Evolutionary conservation across 2,888 invertebrate genomes (phyloP).

Genomic region (Hecatera dysodea): DNA sequence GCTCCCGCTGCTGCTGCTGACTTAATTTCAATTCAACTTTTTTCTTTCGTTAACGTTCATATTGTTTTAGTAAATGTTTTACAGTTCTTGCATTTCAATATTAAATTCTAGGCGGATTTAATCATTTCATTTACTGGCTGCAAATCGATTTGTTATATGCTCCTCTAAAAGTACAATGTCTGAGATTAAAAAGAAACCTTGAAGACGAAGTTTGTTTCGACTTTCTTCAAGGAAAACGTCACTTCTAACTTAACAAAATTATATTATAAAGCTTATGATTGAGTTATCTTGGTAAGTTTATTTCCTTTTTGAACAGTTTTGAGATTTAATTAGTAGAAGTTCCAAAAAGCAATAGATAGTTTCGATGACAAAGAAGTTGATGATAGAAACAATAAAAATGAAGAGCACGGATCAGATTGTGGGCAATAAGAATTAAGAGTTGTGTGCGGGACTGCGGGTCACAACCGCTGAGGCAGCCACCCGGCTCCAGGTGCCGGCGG

Average conservation of each 20-base stretch:
- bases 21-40: constrained; percentile 83
- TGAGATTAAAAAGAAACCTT: constrained; percentile 4
- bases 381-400: constrained; percentile 53
- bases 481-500: constrained; percentile 69
- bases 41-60: constrained; percentile 80
- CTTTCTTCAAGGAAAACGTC: background rate
- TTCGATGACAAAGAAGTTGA: constrained; percentile 51
- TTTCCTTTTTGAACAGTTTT: constrained; percentile 13
- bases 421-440: constrained; percentile 66
- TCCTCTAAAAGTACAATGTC: background rate
- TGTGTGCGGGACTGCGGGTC: constrained; percentile 57
- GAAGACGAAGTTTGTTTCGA: constrained; percentile 7
- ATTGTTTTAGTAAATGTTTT: constrained; percentile 75
- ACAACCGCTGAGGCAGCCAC: constrained; percentile 69
- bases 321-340: constrained; percentile 18
- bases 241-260: background rate
- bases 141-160: background rate
- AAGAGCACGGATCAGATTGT: constrained; percentile 49
- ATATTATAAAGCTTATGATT: constrained; percentile 6
- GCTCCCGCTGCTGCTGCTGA: constrained; percentile 78
- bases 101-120: constrained; percentile 43
- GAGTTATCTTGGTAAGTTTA: background rate
- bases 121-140: background rate
- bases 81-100: constrained; percentile 69
- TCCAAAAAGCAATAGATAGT: constrained; percentile 31